phyloP scores from a whole-genome alignment of 1,140 invertebrate genomes.

The Phthorimaea operculella region DNA sequence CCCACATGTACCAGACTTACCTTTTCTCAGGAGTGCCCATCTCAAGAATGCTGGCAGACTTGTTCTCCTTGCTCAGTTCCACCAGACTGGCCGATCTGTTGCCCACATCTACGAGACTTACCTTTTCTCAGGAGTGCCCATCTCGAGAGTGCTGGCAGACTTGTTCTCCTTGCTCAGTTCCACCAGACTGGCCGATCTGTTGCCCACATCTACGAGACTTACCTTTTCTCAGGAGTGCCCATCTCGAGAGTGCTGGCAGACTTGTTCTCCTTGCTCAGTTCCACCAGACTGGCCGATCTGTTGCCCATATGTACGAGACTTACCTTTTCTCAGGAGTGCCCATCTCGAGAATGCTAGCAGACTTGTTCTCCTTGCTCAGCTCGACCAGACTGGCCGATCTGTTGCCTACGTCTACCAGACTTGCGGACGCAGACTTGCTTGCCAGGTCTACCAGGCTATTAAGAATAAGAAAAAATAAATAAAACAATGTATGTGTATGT shows the following conservation, averaged over 20 bases:
- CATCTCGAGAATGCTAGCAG: slow-evolving; percentile 48
- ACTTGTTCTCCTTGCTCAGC: slow-evolving; percentile 30
- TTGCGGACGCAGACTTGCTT: slow-evolving; percentile 30
- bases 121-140: slow-evolving; percentile 52
- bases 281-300: not conserved
- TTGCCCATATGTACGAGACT: slow-evolving; percentile 42
- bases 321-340: slow-evolving; percentile 51
- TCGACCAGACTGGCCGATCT: slow-evolving; percentile 9
- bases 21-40: slow-evolving; percentile 49
- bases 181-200: not conserved
- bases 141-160: slow-evolving; percentile 46
- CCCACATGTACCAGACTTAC: slow-evolving; percentile 31
- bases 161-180: slow-evolving; percentile 29
- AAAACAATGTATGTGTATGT: no score
- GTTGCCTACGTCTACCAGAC: slow-evolving; percentile 43
- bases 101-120: slow-evolving; percentile 26
- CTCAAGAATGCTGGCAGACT: slow-evolving; percentile 47
- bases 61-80: slow-evolving; percentile 27
- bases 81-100: slow-evolving; percentile 7
- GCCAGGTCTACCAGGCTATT: not conserved
- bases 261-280: slow-evolving; percentile 28
- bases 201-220: slow-evolving; percentile 24
- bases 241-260: slow-evolving; percentile 50
- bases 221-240: slow-evolving; percentile 52
- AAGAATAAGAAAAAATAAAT: no score